Evolutionary conservation across 2,888 invertebrate genomes (phyloP).

Genomic region (Itoplectis maculator): DNA sequence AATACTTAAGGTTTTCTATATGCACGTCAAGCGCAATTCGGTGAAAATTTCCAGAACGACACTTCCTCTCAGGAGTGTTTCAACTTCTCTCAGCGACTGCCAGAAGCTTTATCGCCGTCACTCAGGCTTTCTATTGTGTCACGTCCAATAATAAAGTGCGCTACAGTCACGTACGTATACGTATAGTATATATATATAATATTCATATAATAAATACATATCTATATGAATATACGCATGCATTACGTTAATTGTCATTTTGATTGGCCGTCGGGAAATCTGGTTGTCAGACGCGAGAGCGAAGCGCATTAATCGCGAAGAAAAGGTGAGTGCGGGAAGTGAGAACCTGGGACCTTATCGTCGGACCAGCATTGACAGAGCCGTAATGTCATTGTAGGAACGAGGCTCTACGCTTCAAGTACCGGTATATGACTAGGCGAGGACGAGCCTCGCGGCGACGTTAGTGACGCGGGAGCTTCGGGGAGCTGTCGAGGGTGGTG

Average conservation of each 20-base stretch:
- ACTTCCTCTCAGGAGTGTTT: constrained; percentile 3
- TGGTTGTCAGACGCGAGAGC: constrained; percentile 1
- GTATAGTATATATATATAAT: too few relatives aligned
- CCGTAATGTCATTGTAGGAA: constrained; percentile 63
- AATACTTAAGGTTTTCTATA: background rate
- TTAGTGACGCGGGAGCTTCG: constrained; percentile 32
- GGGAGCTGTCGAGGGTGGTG: constrained; percentile 50
- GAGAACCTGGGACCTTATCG: constrained; percentile 21
- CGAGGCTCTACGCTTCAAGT: constrained; percentile 11
- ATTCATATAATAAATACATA: too few relatives aligned
- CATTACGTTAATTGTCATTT: constrained; percentile 43
- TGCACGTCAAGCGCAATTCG: background rate
- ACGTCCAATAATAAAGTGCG: constrained; percentile 37
- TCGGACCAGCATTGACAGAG: constrained; percentile 39
- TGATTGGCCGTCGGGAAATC: constrained; percentile 31
- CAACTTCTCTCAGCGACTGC: background rate
- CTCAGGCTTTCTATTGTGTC: constrained; percentile 32
- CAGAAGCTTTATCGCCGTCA: constrained; percentile 24
- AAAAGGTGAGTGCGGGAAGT: constrained; percentile 32
- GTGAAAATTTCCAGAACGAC: constrained; percentile 9
- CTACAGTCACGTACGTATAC: constrained; percentile 9
- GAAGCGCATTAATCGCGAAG: constrained; percentile 32
- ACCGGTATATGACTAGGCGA: background rate
- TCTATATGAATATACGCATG: too few relatives aligned
- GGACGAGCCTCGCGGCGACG: constrained; percentile 9